These are phyloP conservation scores for Hipposideros larvatus DNA, from an alignment of 2,797 vertebrate genomes.

Conservation along the genomic window DNA sequence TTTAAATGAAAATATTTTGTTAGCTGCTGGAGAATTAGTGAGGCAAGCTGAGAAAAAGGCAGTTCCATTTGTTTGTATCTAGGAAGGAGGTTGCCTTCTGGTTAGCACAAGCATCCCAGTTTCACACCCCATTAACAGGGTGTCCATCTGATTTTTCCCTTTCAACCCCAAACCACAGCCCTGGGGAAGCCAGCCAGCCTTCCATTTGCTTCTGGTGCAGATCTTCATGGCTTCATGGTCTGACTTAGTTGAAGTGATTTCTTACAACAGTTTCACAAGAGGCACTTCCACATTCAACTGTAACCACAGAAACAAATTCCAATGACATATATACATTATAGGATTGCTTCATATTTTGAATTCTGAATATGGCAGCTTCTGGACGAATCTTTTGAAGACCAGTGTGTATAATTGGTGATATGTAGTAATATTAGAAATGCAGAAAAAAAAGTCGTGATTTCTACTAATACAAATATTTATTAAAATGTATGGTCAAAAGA, in stretches of 20 bases:
- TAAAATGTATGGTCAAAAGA: not conserved
- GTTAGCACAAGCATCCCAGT: not conserved
- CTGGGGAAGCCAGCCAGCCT: not conserved
- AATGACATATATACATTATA: not conserved
- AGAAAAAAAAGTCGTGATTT: not conserved
- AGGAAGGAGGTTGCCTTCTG: not conserved
- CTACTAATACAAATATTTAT: not conserved
- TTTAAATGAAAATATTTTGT: not conserved
- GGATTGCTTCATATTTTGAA: not conserved
- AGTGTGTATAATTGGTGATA: not conserved
- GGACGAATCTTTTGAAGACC: not conserved
- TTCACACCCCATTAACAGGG: conserved; percentile 63
- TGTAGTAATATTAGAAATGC: conserved; percentile 18
- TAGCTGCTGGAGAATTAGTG: not conserved
- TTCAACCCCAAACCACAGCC: conserved; percentile 36
- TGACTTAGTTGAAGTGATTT: not conserved
- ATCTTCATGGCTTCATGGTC: not conserved
- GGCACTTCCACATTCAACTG: not conserved
- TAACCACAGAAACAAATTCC: not conserved
- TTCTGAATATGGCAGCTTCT: not conserved
- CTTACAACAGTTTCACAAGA: not conserved
- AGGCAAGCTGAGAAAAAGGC: not conserved
- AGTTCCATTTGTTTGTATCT: not conserved
- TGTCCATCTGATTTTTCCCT: conserved; percentile 43
- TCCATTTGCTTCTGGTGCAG: not conserved